A percentile compares a stretch with the other conserved stretches of the same genome.
Conservation (phyloP, 2,888 invertebrate species). For the Polia nebulosa region DNA sequence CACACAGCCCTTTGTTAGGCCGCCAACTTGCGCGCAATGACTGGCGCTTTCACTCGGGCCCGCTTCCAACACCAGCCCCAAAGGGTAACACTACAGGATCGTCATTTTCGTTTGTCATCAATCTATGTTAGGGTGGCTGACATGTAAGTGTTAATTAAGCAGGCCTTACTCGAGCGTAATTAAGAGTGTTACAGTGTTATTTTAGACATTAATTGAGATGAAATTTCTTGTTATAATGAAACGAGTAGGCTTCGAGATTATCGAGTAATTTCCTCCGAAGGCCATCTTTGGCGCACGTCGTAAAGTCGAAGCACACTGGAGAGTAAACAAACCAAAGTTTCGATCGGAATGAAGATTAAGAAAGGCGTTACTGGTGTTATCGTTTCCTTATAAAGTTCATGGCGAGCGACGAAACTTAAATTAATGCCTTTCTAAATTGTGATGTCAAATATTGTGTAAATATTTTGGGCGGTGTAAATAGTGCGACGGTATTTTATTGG, state of each 20-base stretch:
- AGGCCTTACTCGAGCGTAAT: constrained; percentile 90
- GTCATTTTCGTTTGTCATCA: constrained; percentile 91
- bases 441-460: constrained; percentile 62
- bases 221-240: constrained; percentile 90
- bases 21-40: constrained; percentile 83
- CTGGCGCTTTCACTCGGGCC: constrained; percentile 83
- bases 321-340: constrained; percentile 86
- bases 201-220: constrained; percentile 91
- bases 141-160: constrained; percentile 91
- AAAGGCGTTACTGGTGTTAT: constrained; percentile 83
- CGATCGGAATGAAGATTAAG: constrained; percentile 85
- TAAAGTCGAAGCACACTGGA: constrained; percentile 79
- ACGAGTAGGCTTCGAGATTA: constrained; percentile 74
- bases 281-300: constrained; percentile 80
- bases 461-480: constrained; percentile 57
- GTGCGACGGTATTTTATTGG: constrained; percentile 69
- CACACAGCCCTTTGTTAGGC: constrained; percentile 82
- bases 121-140: constrained; percentile 90
- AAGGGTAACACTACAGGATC: constrained; percentile 84
- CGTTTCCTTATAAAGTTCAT: constrained; percentile 81
- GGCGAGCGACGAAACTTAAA: constrained; percentile 74
- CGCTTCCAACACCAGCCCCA: constrained; percentile 81
- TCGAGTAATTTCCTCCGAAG: constrained; percentile 84
- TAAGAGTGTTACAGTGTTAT: constrained; percentile 91
- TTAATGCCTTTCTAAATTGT: constrained; percentile 72